These are phyloP conservation scores for Mythimna loreyi DNA, from an alignment of 2,888 invertebrate species.

Conservation along the genomic window DNA sequence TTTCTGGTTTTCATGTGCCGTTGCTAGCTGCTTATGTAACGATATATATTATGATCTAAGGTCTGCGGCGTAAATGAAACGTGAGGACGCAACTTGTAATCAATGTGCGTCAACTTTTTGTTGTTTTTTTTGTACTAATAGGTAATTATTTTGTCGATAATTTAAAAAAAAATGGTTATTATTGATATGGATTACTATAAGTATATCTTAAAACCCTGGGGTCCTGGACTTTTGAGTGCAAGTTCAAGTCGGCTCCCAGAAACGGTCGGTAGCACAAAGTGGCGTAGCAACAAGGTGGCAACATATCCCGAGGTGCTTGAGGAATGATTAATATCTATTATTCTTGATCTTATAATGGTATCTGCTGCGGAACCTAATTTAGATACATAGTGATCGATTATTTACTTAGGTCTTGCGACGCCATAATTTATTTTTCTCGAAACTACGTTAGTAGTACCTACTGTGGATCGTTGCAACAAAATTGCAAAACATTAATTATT, in stretches of 20 bases:
- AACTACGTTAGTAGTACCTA: background rate
- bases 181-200: too few species aligned
- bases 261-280: too few species aligned
- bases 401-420: background rate
- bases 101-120: conserved; percentile 49
- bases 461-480: conserved; percentile 25
- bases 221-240: too few species aligned
- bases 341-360: background rate
- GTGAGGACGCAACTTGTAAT: conserved; percentile 43
- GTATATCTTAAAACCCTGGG: too few species aligned
- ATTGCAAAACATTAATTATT: conserved; percentile 22
- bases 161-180: background rate
- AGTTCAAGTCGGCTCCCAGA: too few species aligned
- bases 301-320: too few species aligned
- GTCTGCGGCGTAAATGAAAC: conserved; percentile 39
- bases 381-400: background rate
- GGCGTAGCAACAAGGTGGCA: too few species aligned
- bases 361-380: background rate
- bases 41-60: conserved; percentile 28
- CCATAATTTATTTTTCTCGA: conserved; percentile 6
- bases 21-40: conserved; percentile 57
- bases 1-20: conserved; percentile 50
- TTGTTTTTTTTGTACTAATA: conserved; percentile 19
- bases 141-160: conserved; percentile 18
- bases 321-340: too few species aligned